These are phyloP conservation scores for Odontamblyopus lacepedii DNA, from an alignment of 2,797 vertebrate species.

Conservation along the genomic window DNA sequence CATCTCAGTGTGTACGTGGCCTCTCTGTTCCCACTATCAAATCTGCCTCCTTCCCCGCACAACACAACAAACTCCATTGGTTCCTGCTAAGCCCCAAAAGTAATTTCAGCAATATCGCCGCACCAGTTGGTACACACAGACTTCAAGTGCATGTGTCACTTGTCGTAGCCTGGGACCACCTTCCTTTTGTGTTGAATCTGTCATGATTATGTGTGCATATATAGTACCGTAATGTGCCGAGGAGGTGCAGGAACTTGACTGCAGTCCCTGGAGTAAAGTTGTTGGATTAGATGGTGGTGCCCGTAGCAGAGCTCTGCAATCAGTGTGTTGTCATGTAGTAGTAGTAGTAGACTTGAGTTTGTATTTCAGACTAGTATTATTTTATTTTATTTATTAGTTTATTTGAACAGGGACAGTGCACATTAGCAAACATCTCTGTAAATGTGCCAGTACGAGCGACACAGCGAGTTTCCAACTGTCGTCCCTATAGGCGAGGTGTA, in stretches of 20 bases:
- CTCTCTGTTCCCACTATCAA: conserved; percentile 31
- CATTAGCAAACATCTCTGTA: too few relatives aligned
- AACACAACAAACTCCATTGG: conserved; percentile 22
- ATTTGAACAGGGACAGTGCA: too few relatives aligned
- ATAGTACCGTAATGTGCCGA: background rate
- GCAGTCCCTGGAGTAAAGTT: too few relatives aligned
- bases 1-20: conserved; percentile 9
- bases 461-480: too few relatives aligned
- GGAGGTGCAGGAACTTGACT: background rate
- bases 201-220: conserved; percentile 25
- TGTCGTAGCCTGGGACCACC: conserved; percentile 1
- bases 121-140: conserved; percentile 33
- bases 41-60: conserved; percentile 42
- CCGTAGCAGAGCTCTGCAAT: too few relatives aligned
- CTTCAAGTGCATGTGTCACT: conserved; percentile 6
- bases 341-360: too few relatives aligned
- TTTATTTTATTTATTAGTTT: too few relatives aligned
- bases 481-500: too few relatives aligned
- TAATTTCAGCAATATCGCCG: conserved; percentile 60
- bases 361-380: too few relatives aligned
- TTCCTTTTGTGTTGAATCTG: conserved; percentile 13
- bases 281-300: too few relatives aligned
- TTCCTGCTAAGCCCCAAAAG: conserved; percentile 59
- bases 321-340: too few relatives aligned
- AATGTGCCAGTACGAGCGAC: too few relatives aligned